Conservation (phyloP, 2,113 vertebrate species). For the Conger conger region DNA sequence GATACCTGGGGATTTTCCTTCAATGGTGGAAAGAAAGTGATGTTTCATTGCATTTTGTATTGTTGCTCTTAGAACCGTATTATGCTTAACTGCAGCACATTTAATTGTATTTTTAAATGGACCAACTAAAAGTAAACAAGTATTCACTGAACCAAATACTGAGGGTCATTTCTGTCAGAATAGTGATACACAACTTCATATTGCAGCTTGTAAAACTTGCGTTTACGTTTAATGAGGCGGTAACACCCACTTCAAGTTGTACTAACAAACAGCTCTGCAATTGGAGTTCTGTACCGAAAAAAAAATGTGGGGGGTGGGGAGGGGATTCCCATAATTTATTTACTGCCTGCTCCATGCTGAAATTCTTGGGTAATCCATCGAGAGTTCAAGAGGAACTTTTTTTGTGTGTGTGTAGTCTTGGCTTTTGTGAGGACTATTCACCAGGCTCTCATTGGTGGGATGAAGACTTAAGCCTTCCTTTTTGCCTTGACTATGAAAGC, state of each 20-base stretch:
- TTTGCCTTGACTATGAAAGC: conserved; percentile 8
- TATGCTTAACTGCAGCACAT: not conserved
- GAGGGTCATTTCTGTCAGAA: not conserved
- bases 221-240: not conserved
- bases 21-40: not conserved
- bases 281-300: not conserved
- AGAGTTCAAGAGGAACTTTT: conserved; percentile 17
- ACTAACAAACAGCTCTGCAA: not conserved
- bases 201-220: not conserved
- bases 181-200: not conserved
- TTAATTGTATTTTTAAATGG: not conserved
- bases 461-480: conserved; percentile 16
- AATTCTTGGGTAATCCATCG: conserved; percentile 12
- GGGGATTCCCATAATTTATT: not conserved
- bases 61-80: not conserved
- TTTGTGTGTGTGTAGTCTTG: not conserved
- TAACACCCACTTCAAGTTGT: conserved; percentile 2
- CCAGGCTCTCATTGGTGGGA: not conserved
- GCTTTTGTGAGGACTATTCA: conserved; percentile 10
- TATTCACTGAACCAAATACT: not conserved
- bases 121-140: not conserved
- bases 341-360: conserved; percentile 6
- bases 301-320: not conserved
- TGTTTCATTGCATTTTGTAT: not conserved
- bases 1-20: not conserved